Evolutionary conservation across 2,888 invertebrate species (phyloP), one percentile per base, ranked within the genome.

Genomic region (Mythimna albipuncta): DNA sequence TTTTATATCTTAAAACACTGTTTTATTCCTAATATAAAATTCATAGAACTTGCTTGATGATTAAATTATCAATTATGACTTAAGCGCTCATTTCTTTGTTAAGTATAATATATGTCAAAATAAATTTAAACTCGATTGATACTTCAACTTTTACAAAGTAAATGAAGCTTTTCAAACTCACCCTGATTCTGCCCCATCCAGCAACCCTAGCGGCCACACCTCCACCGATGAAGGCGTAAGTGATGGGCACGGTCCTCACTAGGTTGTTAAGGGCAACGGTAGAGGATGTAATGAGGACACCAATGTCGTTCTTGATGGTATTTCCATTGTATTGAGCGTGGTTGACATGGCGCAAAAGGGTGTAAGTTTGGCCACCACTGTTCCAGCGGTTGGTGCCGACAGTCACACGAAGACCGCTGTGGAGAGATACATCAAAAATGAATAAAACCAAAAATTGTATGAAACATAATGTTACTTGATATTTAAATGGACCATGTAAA

Each of bases 371-470:
- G 0, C 94, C 95, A 6, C 93, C 94, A 0, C 82, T 83, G 80
- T 89, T 90, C 91, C 92, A 93, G 32, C 85, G 87, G 88, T 92
- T 92, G 3, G 93, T 92, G 68, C 94, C 94, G 1, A 93, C 91
- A 0, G 87, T 90, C 0, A 83, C 89, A 5, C 91, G 91, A 7
- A 93, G 88, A 9, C 88, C 77, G 68, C 93, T 94, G 84, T 93
- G 84, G 5, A 6, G 6, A 68, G 47, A 19, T 47, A 10, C 7
- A 11, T 59, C 6, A 2, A 57, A 32, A 32, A 35, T n/a, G 3
- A 10, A 3, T 21, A 57, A 21, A 44, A 26, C 6, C 32, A 4
- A 58, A 35, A 21, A 19, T 26, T 54, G 13, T 11, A 47, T 47
- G 47, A 16, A 47, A 16, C 19, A 16, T 47, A 19, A 47, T 47